Evolutionary conservation across 2,797 vertebrate species (phyloP).

Genomic region (Mus caroli): DNA sequence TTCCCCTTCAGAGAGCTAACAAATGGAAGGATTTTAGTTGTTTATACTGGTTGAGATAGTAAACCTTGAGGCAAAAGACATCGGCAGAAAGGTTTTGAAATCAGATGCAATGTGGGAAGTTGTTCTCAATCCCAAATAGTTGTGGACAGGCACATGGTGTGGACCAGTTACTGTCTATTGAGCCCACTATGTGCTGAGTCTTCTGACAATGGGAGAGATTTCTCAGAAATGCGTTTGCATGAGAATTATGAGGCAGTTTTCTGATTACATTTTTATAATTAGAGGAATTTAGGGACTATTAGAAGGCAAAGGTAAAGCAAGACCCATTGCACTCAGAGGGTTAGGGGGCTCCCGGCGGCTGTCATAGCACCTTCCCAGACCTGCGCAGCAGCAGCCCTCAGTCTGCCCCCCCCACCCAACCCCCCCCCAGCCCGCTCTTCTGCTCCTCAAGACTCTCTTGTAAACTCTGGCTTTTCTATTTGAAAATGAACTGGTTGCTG

Average conservation of each 20-base stretch:
- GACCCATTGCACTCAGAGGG: background rate
- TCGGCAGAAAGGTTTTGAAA: background rate
- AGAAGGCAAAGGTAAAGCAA: background rate
- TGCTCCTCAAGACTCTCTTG: background rate
- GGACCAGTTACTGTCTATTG: background rate
- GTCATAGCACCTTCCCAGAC: background rate
- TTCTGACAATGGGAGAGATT: background rate
- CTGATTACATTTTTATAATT: background rate
- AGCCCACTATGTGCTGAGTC: accelerated
- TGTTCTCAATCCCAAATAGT: background rate
- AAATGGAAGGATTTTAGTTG: background rate
- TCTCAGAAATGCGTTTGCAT: background rate
- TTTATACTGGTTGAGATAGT: background rate
- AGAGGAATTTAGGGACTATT: background rate
- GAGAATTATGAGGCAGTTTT: background rate
- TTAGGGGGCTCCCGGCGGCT: accelerated
- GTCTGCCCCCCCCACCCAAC: background rate
- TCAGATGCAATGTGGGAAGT: background rate
- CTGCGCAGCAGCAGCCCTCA: accelerated
- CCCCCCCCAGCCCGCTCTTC: background rate
- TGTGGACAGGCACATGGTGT: background rate
- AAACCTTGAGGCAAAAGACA: background rate
- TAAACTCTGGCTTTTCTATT: background rate
- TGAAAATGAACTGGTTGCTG: background rate
- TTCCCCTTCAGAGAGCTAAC: background rate